These are phyloP conservation scores for Acromyrmex charruanus DNA, from an alignment of 1,140 invertebrate genomes.

Conservation along the genomic window DNA sequence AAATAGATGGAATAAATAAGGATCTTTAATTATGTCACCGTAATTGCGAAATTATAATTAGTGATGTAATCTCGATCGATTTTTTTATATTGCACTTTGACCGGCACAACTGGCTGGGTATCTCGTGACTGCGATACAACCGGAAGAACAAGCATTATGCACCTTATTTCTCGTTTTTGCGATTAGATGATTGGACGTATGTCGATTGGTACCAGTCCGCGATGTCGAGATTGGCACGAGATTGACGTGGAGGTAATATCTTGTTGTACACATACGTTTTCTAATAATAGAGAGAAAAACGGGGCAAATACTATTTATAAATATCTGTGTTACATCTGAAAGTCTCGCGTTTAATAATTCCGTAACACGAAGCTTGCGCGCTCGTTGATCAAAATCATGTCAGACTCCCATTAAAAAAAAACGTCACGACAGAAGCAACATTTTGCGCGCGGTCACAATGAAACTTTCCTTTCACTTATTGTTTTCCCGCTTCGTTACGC, in stretches of 20 bases:
- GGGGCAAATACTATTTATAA: conserved; percentile 4
- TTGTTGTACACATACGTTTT: background rate
- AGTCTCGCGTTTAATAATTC: background rate
- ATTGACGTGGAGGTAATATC: conserved; percentile 1
- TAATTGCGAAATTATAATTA: background rate
- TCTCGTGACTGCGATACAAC: conserved; percentile 45
- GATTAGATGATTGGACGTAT: conserved; percentile 13
- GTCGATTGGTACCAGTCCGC: conserved; percentile 18
- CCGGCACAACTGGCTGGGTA: background rate
- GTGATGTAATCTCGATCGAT: background rate
- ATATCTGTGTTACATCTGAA: background rate
- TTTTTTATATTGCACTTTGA: background rate
- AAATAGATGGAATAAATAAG: background rate
- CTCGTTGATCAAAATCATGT: background rate
- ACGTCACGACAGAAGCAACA: background rate
- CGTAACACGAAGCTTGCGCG: background rate
- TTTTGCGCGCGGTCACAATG: background rate
- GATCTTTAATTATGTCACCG: background rate
- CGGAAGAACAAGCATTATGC: conserved; percentile 7
- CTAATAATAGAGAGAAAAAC: background rate
- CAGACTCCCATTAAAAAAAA: background rate
- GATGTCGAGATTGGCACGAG: conserved; percentile 46
- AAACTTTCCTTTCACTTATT: conserved; percentile 20
- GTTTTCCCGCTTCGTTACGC: background rate
- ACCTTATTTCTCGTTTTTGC: background rate